Evolutionary conservation across 2,797 vertebrate species (phyloP).

Genomic region (Neomorphus geoffroyi): DNA sequence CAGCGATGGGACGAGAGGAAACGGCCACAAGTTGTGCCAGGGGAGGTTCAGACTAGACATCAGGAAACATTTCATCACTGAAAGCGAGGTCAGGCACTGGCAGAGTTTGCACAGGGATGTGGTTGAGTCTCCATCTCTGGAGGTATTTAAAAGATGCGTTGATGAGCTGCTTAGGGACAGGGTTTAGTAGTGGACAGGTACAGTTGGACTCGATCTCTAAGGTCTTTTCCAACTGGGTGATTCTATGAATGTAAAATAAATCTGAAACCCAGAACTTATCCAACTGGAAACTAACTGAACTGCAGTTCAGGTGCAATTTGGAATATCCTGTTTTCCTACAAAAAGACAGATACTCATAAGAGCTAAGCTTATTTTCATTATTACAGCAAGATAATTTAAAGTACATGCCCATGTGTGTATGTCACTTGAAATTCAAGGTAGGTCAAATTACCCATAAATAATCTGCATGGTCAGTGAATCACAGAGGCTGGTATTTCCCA

Average conservation of each 20-base stretch:
- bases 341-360: neutral
- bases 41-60: too few relatives aligned
- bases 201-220: too few relatives aligned
- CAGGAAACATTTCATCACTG: too few relatives aligned
- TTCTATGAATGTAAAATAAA: neutral
- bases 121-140: too few relatives aligned
- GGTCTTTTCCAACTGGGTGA: too few relatives aligned
- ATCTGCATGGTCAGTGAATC: constrained; percentile 43
- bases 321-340: neutral
- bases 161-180: too few relatives aligned
- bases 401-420: neutral
- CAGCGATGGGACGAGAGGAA: too few relatives aligned
- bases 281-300: neutral
- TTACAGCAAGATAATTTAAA: neutral
- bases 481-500: constrained; percentile 15
- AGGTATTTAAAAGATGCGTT: too few relatives aligned
- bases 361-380: neutral
- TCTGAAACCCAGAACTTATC: neutral
- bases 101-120: too few relatives aligned
- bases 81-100: too few relatives aligned
- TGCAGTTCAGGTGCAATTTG: neutral
- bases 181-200: too few relatives aligned
- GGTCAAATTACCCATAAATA: constrained; percentile 35
- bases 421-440: constrained; percentile 49
- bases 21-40: too few relatives aligned